Conservation (phyloP, 2,113 vertebrate species). For the Hippocampus abdominalis region DNA sequence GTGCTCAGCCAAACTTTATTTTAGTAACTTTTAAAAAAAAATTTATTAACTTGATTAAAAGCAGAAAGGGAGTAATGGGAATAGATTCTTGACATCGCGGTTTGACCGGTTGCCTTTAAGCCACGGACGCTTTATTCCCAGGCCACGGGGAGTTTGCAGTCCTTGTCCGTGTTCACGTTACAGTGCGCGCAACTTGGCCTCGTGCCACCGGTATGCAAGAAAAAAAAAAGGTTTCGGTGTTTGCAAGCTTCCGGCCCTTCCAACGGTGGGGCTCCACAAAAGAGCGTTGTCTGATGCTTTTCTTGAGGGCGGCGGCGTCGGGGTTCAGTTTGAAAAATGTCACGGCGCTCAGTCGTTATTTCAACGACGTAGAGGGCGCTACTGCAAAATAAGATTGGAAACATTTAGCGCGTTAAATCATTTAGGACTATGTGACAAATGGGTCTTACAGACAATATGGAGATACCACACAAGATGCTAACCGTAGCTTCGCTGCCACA, state of each 20-base stretch:
- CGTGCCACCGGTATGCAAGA: constrained; percentile 16
- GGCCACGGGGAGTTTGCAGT: constrained; percentile 1
- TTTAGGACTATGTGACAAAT: no score
- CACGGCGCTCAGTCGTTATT: constrained; percentile 21
- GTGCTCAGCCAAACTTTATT: not conserved
- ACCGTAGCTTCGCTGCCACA: no score
- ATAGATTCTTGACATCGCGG: not conserved
- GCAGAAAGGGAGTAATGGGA: not conserved
- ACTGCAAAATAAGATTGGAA: no score
- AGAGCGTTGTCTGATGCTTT: constrained; percentile 16
- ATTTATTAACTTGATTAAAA: not conserved
- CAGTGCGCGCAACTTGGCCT: constrained; percentile 19
- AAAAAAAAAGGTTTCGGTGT: constrained; percentile 18
- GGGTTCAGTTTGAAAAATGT: constrained; percentile 29
- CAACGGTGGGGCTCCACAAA: constrained; percentile 20
- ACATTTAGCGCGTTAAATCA: no score
- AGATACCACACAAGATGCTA: no score
- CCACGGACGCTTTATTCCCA: constrained; percentile 3
- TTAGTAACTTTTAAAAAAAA: not conserved
- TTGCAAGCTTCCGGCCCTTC: constrained; percentile 27
- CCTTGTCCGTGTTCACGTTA: not conserved
- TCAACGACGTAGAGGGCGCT: no score
- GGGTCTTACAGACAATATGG: no score
- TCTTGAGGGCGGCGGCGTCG: not conserved
- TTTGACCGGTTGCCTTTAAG: not conserved